Base-by-base conservation (phyloP, 2,797 vertebrate genomes). In the Pseudochaenichthys georgianus region DNA sequence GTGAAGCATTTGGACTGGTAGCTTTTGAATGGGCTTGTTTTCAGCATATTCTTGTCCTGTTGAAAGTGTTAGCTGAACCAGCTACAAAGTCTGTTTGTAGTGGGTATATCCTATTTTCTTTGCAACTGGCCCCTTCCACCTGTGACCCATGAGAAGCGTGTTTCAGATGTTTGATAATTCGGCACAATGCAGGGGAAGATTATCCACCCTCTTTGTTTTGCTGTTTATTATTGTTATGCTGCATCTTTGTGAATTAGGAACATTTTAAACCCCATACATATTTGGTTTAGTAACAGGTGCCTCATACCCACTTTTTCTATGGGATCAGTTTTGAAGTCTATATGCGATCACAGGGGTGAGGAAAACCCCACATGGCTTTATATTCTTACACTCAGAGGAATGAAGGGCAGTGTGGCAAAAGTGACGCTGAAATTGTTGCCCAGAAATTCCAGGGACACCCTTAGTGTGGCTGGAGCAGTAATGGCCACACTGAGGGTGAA, bases 11-110 rank as follows among this genome's bases (percentile, higher is more conserved):
- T 59, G 63, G 79, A 89, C 77, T 64, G 75, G 73, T 74, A 74
- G 80, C 76, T 78, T 85, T 88, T 87, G 78, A 89, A 81, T 84
- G 58, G 70, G 45, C 45, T 55, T 76, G 62, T 92, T 90, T 93
- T 88, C 84, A 84, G 76, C 73, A 79, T 75, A 85, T 88, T 92
- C 58, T 86, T 87, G 83, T 88, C 75, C 76, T 69, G 60, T 76
- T 88, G 64, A 83, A 70, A 74, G 64, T 87, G 88, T 88, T 75
- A 79, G 85, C 80, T 84, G 79, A 88, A 83, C 65, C 43, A 78
- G 71, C 87, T 77, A 77, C 84, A 78, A 78, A 83, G 78, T 77
- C 50, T 74, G 65, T 88, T 91, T 88, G 73, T 61, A 42, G 87
- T 85, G 64, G 71, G 41, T 65, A 61, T 80, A 79, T 88, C 70